Percentiles rank a stretch among this genome's conserved stretches.
Conservation (phyloP, 2,888 invertebrate species). For the Oscheius myriophilus region DNA sequence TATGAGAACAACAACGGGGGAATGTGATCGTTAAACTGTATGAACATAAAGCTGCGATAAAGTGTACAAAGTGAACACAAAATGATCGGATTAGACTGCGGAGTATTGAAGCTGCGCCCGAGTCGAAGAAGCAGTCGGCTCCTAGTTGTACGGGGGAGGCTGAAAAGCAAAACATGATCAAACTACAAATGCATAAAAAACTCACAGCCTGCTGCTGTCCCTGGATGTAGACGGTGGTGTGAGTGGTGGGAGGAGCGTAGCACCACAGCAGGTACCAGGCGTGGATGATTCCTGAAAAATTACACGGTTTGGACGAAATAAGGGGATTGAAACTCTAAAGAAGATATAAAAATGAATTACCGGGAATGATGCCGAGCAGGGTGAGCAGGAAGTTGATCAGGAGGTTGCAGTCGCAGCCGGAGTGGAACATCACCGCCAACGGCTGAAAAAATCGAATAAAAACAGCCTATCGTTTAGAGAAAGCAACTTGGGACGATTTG, state of each 20-base stretch:
- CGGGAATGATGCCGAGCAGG: constrained; percentile 20
- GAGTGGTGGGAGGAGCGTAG: constrained; percentile 14
- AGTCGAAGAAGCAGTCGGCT: too few relatives aligned
- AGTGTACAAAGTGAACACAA: too few relatives aligned
- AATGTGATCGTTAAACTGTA: too few relatives aligned
- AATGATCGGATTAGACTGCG: too few relatives aligned
- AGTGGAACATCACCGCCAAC: constrained; percentile 26
- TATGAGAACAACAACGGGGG: too few relatives aligned
- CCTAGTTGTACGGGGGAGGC: constrained; percentile 19
- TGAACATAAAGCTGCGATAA: too few relatives aligned
- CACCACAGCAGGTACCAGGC: constrained; percentile 31
- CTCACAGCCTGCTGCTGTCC: constrained; percentile 23
- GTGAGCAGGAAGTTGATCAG: constrained; percentile 31
- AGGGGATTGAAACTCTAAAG: too few relatives aligned
- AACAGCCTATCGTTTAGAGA: neutral
- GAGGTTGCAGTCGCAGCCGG: constrained; percentile 24
- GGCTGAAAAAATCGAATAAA: constrained; percentile 12
- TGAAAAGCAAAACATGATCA: constrained; percentile 1
- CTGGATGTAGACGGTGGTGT: constrained; percentile 30
- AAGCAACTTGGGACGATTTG: neutral
- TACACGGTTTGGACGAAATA: neutral
- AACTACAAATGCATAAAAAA: neutral
- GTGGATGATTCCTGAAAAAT: constrained; percentile 26
- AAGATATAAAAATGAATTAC: neutral
- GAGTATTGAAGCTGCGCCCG: too few relatives aligned